These are phyloP conservation scores for Pandion haliaetus DNA, from an alignment of 2,113 vertebrate genomes.

Conservation along the genomic window DNA sequence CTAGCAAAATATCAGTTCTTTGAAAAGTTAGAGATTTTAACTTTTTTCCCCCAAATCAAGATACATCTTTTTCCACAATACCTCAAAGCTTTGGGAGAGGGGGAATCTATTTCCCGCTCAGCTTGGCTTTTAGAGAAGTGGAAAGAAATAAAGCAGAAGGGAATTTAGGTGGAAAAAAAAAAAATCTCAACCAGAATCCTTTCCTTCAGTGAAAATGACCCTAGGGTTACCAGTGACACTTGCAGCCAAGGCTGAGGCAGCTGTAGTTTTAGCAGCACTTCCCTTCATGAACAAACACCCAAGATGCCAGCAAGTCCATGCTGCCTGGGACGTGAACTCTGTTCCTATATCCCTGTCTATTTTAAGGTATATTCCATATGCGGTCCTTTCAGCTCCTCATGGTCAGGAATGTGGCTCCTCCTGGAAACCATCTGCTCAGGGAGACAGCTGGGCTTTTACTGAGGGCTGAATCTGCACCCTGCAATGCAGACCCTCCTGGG, in stretches of 20 bases:
- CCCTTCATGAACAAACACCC: not conserved
- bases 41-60: not conserved
- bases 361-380: not conserved
- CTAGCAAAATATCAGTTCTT: not conserved
- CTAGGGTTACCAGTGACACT: not conserved
- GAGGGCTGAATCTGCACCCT: not conserved
- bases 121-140: not conserved
- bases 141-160: not conserved
- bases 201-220: not conserved
- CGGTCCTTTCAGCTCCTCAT: not conserved
- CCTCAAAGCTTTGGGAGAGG: not conserved
- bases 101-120: not conserved
- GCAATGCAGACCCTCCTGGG: fast-evolving
- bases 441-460: not conserved
- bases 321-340: not conserved
- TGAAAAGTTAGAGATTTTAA: not conserved
- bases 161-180: not conserved
- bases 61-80: not conserved
- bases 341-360: not conserved
- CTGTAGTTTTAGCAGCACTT: not conserved
- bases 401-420: not conserved
- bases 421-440: not conserved
- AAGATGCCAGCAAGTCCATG: not conserved
- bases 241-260: not conserved
- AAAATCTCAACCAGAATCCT: not conserved